These are phyloP conservation scores for Drosophila parabipectinata DNA, from an alignment of 1,140 invertebrate species.

Conservation along the genomic window DNA sequence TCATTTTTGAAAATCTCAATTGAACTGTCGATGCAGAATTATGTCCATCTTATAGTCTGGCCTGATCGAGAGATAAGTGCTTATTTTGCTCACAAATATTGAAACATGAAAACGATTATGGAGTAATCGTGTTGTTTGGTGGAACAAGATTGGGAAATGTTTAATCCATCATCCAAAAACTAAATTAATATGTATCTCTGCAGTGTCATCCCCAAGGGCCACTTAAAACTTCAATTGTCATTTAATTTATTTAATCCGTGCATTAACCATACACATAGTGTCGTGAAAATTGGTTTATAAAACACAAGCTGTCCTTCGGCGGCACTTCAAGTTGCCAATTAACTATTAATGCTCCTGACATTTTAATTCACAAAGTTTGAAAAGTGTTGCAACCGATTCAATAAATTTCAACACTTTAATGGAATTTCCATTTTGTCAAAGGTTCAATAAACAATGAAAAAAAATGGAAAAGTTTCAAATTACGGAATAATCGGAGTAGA, in stretches of 20 bases:
- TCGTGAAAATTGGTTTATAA: not conserved
- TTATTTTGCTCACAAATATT: not conserved
- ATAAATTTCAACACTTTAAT: not conserved
- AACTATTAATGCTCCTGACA: not conserved
- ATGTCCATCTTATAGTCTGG: not conserved
- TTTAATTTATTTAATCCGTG: not conserved
- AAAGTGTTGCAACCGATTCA: constrained; percentile 6
- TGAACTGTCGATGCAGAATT: not conserved
- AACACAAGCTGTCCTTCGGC: not conserved
- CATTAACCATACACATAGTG: not conserved
- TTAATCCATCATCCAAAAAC: not conserved
- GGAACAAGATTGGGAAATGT: not conserved
- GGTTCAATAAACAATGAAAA: constrained; percentile 22
- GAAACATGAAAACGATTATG: too few species aligned
- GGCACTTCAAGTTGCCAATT: constrained; percentile 15
- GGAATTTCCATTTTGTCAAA: constrained; percentile 5
- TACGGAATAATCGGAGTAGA: constrained; percentile 43
- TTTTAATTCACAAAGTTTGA: not conserved
- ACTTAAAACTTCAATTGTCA: not conserved
- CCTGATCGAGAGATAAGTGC: not conserved
- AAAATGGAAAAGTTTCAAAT: constrained; percentile 20
- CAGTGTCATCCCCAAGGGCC: not conserved
- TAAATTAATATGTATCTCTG: not conserved
- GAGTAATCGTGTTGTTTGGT: not conserved
- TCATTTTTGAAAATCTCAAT: not conserved